phyloP scores from a whole-genome alignment of 2,888 invertebrate genomes.

The Acanthosepion lycidas region DNA sequence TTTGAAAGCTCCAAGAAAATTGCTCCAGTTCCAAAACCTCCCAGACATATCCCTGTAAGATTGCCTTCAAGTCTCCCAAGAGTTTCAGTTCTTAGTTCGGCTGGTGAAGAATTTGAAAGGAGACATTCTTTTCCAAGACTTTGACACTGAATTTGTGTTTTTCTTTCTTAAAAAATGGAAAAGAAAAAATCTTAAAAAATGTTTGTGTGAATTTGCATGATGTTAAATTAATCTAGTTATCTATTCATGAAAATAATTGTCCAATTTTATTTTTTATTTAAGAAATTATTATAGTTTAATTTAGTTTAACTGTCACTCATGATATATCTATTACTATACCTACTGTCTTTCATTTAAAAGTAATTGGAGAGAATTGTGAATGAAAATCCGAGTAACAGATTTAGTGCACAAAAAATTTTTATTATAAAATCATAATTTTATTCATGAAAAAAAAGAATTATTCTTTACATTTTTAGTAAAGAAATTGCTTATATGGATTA shows the following conservation, averaged over 20 bases:
- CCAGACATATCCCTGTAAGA: slow-evolving; percentile 44
- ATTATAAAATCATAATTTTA: background rate
- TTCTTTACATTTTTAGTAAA: slow-evolving; percentile 16
- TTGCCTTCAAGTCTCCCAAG: slow-evolving; percentile 41
- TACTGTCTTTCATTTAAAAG: slow-evolving; percentile 8
- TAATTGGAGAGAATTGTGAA: background rate
- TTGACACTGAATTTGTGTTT: background rate
- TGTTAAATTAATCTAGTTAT: slow-evolving; percentile 11
- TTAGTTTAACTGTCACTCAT: background rate
- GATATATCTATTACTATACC: background rate
- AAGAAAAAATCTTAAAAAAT: background rate
- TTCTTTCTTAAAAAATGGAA: background rate
- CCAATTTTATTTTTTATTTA: background rate
- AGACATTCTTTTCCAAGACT: slow-evolving; percentile 43
- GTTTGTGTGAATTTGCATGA: slow-evolving; percentile 20
- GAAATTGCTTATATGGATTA: background rate
- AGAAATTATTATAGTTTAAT: background rate
- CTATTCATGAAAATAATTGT: background rate
- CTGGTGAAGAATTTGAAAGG: slow-evolving; percentile 38
- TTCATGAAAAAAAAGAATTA: background rate
- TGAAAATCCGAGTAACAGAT: background rate
- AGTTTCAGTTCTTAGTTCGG: slow-evolving; percentile 24
- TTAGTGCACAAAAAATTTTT: background rate
- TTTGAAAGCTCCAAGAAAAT: slow-evolving; percentile 56
- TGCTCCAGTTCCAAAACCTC: slow-evolving; percentile 44